Percentiles rank a stretch among this genome's conserved stretches.
Conservation (phyloP, 2,113 vertebrate species). For the Benitochromis conjunctus region DNA sequence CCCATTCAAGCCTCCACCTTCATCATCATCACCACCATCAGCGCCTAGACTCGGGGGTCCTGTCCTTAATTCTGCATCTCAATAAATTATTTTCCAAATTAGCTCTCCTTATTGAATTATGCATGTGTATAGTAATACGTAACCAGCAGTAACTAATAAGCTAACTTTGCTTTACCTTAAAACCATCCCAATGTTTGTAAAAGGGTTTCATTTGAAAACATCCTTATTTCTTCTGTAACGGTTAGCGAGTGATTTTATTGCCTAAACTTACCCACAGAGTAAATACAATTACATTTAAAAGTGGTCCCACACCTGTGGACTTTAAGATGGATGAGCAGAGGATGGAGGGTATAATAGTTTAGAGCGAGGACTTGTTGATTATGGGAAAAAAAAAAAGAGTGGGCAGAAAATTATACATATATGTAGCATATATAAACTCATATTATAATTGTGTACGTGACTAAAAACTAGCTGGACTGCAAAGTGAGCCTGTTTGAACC, state of each 20-base stretch:
- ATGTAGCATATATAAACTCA: background rate
- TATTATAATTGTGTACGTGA: background rate
- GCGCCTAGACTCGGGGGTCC: background rate
- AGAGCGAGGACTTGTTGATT: background rate
- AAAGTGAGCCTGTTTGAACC: background rate
- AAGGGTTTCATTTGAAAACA: background rate
- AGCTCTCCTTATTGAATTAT: background rate
- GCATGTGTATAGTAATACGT: background rate
- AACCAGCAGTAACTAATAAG: background rate
- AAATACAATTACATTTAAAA: background rate
- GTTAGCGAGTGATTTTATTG: background rate
- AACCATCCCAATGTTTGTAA: background rate
- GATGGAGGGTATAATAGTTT: background rate
- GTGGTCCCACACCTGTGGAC: background rate
- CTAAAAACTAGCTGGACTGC: background rate
- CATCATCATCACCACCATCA: background rate
- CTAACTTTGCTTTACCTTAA: background rate
- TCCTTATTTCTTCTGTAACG: background rate
- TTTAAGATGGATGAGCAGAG: background rate
- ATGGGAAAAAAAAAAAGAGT: background rate
- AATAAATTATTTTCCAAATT: background rate
- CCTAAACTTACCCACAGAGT: background rate
- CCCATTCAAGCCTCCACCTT: background rate
- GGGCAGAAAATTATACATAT: background rate
- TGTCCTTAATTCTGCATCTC: background rate